Evolutionary conservation across 1,140 invertebrate genomes (phyloP).

Genomic region (Dreissena polymorpha): DNA sequence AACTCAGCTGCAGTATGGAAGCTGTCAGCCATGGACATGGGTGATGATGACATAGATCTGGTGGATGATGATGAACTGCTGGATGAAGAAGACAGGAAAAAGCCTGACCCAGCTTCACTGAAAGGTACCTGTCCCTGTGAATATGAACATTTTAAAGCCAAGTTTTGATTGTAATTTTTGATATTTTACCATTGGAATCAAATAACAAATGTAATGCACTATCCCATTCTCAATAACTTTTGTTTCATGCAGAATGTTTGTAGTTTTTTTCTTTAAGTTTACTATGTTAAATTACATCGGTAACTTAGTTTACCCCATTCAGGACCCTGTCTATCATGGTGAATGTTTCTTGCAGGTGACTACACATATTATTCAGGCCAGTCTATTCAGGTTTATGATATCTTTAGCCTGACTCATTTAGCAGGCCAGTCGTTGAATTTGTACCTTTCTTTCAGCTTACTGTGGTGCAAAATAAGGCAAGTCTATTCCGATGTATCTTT

Average conservation of each 20-base stretch:
- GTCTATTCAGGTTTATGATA: too few species aligned
- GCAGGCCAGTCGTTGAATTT: too few species aligned
- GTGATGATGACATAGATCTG: constrained; percentile 87
- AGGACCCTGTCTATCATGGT: neutral
- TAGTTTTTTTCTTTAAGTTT: neutral
- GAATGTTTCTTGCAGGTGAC: too few species aligned
- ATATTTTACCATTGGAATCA: too few species aligned
- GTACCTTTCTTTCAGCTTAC: too few species aligned
- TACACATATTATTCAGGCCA: too few species aligned
- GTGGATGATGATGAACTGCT: constrained; percentile 93
- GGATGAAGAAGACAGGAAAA: constrained; percentile 93
- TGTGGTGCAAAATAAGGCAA: too few species aligned
- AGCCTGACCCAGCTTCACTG: constrained; percentile 89
- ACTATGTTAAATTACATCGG: neutral
- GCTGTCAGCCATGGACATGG: constrained; percentile 81
- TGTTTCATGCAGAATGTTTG: neutral
- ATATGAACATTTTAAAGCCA: too few species aligned
- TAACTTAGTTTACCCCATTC: too few species aligned
- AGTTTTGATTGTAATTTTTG: too few species aligned
- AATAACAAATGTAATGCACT: neutral
- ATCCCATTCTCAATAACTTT: neutral
- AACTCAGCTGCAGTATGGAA: constrained; percentile 84
- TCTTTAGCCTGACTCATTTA: too few species aligned
- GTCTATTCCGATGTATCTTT: too few species aligned
- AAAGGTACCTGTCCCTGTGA: constrained; percentile 83